Evolutionary conservation across 2,113 vertebrate species (phyloP), one percentile per base, ranked within the genome.

Genomic region (Cranoglanis bouderius): DNA sequence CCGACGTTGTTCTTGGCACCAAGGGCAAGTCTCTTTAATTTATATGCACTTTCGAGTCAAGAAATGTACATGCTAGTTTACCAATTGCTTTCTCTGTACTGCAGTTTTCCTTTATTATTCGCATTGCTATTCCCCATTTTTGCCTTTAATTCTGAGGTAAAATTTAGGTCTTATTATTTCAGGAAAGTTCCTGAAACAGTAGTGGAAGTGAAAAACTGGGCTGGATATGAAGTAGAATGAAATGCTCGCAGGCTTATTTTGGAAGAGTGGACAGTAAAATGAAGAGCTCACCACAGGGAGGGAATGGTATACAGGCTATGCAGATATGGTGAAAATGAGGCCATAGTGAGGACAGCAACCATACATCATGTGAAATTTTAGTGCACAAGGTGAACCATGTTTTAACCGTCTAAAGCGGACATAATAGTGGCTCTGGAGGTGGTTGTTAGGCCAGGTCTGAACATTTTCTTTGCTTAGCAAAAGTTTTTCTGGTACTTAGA

Each of bases 301-400:
- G n/a, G 21, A 35, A 19, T 7, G 65, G 32, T 87, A 85, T 89
- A 75, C 85, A 82, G 90, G 85, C 77, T 85, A 85, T 32, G 55
- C 88, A 80, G 82, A 35, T 75, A 88, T 49, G 46, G 77, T 46
- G 14, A 51, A 72, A 89, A 86, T 89, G 57, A 61, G 82, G 88
- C 75, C 74, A 59, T n/a, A 10, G 49, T 35, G 46, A 49, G 61
- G 88, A 88, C 82, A 89, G 85, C 51, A 72, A 35, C 74, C 7
- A 84, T 90, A 24, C 59, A 90, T 90, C 90, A 90, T 87, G 49
- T 55, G 26, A 35, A 65, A 43, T 51, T 80, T 53, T 84, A 32
- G 6, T 40, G 61, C 16, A 38, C 77, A 89, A 89, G 87, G 81
- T 90, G 81, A 80, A 24, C 63, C 49, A 16, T 38, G 72, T 84